Evolutionary conservation across 2,797 vertebrate species (phyloP), one percentile per base, ranked within the genome.

Genomic region (Orestias chungarensis): DNA sequence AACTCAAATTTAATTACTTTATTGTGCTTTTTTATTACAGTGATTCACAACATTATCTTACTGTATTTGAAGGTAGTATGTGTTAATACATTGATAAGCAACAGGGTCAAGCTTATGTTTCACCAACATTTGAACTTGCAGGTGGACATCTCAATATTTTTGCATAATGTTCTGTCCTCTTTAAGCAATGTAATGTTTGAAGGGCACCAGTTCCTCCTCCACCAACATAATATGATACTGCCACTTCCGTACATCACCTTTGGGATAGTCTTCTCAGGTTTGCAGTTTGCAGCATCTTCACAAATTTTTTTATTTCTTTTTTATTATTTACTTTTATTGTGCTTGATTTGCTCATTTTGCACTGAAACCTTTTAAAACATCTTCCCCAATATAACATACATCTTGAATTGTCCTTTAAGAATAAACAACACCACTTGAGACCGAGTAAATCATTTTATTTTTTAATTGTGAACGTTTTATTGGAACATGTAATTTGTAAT

Each of bases 401-500:
- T 40, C 59, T 62, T 62, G 6, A 40, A 62, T 62, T 7, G 25
- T 23, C 20, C 6, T 59, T 46, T 11, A 61, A 27, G 25, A 3
- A 12, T 29, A 33, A 64, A 50, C 11, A 27, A 57, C 49, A 75
- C 5, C 1, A 35, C 46, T 33, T 5, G 10, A 29, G 2, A 52
- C 3, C 12, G 62, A 15, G 67, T 54, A 29, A n/a, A n/a, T n/a
- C n/a, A 76, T 10, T 18, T 4, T 1, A 23, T 20, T 88, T 87
- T 82, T 85, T 81, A 85, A 23, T 33, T 14, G 33, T 49, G 9
- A 49, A 68, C 43, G 77, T 76, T 79, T 76, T 50, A 47, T 54
- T 64, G n/a, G 4, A 64, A 74, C 2, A 57, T 15, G 23, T 49
- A 49, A 68, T 52, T 27, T 55, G 8, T 43, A 52, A 78, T 69